These are phyloP conservation scores for Ostrea edulis DNA, from an alignment of 1,140 invertebrate species.

Conservation along the genomic window DNA sequence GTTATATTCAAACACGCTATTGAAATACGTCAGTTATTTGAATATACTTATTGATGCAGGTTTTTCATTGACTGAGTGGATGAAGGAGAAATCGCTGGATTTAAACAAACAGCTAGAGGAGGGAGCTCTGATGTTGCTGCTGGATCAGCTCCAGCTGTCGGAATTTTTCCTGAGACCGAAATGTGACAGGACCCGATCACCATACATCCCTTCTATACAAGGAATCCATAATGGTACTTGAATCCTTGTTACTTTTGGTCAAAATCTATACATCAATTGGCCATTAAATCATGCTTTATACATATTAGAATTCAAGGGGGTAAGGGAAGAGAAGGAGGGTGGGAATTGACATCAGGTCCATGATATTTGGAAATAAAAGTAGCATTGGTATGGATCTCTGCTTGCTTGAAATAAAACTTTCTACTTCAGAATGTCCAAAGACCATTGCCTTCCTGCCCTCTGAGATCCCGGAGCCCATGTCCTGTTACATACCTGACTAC, in stretches of 20 bases:
- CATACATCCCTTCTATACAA: conserved; percentile 44
- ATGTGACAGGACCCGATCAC: conserved; percentile 39
- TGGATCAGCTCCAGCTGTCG: conserved; percentile 39
- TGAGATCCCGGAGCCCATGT: not conserved
- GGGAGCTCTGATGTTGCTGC: conserved; percentile 44
- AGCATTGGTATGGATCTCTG: no score
- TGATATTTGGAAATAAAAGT: no score
- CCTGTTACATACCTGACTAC: conserved; percentile 43
- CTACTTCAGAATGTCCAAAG: conserved; percentile 40
- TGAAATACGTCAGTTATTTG: not conserved
- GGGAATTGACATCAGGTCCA: no score
- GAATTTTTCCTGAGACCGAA: conserved; percentile 42
- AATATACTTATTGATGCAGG: conserved; percentile 37
- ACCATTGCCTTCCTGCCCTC: not conserved
- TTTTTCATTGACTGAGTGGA: conserved; percentile 46
- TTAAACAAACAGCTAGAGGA: conserved; percentile 24
- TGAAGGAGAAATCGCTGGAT: conserved; percentile 17
- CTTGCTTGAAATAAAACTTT: not conserved
- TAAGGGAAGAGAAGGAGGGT: no score
- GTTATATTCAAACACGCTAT: no score
- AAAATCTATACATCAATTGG: not conserved
- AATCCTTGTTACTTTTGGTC: not conserved
- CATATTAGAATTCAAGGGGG: no score
- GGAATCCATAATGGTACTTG: conserved; percentile 49
- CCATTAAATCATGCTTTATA: no score